These are phyloP conservation scores for Phenganax stokvisi DNA, from an alignment of 92 coral and sea anemone genomes.

Conservation along the genomic window DNA sequence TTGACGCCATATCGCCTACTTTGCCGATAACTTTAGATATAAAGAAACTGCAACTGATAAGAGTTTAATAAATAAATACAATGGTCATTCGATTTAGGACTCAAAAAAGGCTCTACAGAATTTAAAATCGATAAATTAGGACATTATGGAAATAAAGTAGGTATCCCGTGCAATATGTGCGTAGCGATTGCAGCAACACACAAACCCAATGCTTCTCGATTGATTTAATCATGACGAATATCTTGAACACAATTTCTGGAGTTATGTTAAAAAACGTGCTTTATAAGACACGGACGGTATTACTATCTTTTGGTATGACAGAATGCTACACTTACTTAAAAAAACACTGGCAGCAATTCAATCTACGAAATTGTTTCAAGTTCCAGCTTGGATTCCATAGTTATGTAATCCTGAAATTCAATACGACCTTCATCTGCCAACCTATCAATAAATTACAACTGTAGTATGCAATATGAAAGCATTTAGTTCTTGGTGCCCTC, in stretches of 20 bases:
- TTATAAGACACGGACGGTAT: background rate
- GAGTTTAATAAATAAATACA: constrained; percentile 12
- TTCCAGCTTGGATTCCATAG: constrained; percentile 27
- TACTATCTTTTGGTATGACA: constrained; percentile 3
- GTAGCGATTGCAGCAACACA: background rate
- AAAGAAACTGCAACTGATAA: background rate
- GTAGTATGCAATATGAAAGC: constrained; percentile 22
- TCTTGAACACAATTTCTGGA: constrained; percentile 11
- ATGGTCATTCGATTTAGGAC: background rate
- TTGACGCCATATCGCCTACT: too few relatives aligned
- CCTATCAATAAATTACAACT: background rate
- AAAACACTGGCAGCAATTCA: constrained; percentile 10
- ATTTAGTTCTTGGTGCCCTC: background rate
- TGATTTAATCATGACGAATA: background rate
- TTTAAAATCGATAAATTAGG: constrained; percentile 17
- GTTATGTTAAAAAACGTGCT: constrained; percentile 14
- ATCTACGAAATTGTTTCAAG: background rate
- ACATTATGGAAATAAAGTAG: constrained; percentile 3
- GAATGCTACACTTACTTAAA: constrained; percentile 9
- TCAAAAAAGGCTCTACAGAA: background rate
- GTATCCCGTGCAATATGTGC: background rate
- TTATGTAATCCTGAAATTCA: constrained; percentile 1
- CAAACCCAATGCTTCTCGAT: background rate
- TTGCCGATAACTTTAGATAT: too few relatives aligned
- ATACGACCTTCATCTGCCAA: constrained; percentile 1